Evolutionary conservation across 2,113 vertebrate genomes (phyloP).

Genomic region (Columba janthina): DNA sequence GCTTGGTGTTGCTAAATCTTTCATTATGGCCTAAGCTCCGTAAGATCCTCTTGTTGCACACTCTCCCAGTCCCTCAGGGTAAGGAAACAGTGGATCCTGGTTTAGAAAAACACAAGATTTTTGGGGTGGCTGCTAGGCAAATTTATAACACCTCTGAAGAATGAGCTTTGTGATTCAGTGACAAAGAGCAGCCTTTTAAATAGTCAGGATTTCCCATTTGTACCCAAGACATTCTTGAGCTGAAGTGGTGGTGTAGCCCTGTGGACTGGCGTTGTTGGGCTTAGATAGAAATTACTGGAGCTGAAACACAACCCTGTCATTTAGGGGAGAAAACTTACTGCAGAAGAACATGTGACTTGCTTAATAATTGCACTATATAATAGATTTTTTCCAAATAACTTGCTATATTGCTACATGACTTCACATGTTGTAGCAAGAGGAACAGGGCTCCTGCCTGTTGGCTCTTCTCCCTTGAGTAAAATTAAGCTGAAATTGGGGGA

Average conservation of each 20-base stretch:
- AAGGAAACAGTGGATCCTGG: background rate
- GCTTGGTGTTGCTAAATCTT: background rate
- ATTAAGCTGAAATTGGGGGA: background rate
- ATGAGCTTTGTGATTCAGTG: background rate
- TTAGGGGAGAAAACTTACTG: background rate
- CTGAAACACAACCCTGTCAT: background rate
- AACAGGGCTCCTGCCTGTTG: background rate
- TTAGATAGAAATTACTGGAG: background rate
- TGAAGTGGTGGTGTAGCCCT: background rate
- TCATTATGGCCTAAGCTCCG: accelerated
- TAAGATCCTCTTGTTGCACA: accelerated
- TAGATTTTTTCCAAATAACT: background rate
- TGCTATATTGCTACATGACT: background rate
- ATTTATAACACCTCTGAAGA: background rate
- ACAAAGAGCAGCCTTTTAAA: background rate
- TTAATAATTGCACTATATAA: background rate
- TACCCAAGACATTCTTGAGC: background rate
- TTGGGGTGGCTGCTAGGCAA: background rate
- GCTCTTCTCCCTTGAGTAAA: background rate
- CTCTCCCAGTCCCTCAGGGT: background rate
- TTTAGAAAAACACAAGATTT: background rate
- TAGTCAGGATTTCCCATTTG: background rate
- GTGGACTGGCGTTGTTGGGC: background rate
- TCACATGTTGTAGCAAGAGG: background rate
- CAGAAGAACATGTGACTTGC: background rate